Evolutionary conservation across 2,888 invertebrate species (phyloP).

Genomic region (Plemyria rubiginata): DNA sequence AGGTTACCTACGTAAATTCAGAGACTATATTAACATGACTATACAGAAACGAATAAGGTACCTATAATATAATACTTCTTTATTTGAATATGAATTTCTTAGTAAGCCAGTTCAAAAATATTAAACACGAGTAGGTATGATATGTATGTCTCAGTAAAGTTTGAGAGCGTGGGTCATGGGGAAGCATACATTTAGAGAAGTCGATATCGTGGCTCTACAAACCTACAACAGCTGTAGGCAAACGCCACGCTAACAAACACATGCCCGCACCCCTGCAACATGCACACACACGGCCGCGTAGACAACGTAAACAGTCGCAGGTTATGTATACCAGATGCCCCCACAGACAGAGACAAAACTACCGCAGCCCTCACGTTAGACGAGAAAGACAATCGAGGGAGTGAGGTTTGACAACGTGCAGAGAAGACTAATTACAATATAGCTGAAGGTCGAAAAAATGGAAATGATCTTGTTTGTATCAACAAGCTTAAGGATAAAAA

Average conservation of each 20-base stretch:
- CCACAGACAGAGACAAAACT: constrained; percentile 73
- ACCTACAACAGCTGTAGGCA: constrained; percentile 82
- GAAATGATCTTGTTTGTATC: constrained; percentile 49
- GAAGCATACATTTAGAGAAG: constrained; percentile 82
- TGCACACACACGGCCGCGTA: constrained; percentile 61
- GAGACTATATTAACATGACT: constrained; percentile 32
- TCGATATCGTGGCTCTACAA: constrained; percentile 72
- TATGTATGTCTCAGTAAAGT: constrained; percentile 56
- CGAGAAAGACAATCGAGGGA: constrained; percentile 63
- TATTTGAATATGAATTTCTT: constrained; percentile 59
- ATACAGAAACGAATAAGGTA: constrained; percentile 42
- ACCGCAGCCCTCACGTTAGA: constrained; percentile 62
- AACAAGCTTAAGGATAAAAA: constrained; percentile 46
- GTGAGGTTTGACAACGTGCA: constrained; percentile 73
- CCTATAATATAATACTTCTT: constrained; percentile 45
- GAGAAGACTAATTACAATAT: constrained; percentile 78
- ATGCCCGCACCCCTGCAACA: constrained; percentile 73
- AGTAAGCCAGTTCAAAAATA: constrained; percentile 59
- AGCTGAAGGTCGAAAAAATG: constrained; percentile 79
- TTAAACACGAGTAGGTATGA: constrained; percentile 65
- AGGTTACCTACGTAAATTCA: constrained; percentile 45
- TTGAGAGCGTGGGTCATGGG: constrained; percentile 77
- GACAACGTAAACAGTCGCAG: constrained; percentile 79
- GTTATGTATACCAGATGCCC: constrained; percentile 84
- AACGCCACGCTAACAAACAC: constrained; percentile 71